Percentiles rank a stretch among this genome's conserved stretches.
phyloP scores from a whole-genome alignment of 2,888 invertebrate species.

The Dynastes tityus region DNA sequence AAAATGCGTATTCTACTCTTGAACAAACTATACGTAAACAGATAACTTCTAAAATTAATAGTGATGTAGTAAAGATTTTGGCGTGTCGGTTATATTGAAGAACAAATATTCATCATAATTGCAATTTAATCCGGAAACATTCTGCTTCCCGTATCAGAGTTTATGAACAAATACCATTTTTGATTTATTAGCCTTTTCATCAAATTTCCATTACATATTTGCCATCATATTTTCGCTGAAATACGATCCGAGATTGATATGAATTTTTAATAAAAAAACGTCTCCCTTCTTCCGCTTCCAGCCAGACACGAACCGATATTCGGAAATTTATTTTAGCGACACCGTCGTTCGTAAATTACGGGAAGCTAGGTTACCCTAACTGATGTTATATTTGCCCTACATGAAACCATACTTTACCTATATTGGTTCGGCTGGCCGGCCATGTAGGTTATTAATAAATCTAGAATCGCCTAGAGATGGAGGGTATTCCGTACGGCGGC shows the following conservation, averaged over 20 bases:
- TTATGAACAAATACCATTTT: slow-evolving; percentile 17
- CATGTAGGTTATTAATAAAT: slow-evolving; percentile 44
- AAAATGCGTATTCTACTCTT: too few species aligned
- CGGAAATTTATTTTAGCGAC: slow-evolving; percentile 45
- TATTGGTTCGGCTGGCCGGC: slow-evolving; percentile 32
- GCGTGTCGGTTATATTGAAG: neutral
- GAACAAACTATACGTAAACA: too few species aligned
- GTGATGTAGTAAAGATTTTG: too few species aligned
- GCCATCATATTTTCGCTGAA: slow-evolving; percentile 37
- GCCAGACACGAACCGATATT: slow-evolving; percentile 32
- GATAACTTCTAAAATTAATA: too few species aligned
- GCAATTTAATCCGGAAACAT: slow-evolving; percentile 1
- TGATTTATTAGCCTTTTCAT: slow-evolving; percentile 38
- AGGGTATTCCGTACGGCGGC: neutral
- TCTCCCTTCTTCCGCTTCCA: slow-evolving; percentile 36
- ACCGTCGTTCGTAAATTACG: slow-evolving; percentile 44
- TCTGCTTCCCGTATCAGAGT: neutral
- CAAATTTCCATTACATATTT: slow-evolving; percentile 42
- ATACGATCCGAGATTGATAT: slow-evolving; percentile 43
- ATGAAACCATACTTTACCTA: slow-evolving; percentile 41
- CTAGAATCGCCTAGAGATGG: slow-evolving; percentile 29
- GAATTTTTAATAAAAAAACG: slow-evolving; percentile 45
- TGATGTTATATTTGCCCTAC: slow-evolving; percentile 37
- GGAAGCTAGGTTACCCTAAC: slow-evolving; percentile 29
- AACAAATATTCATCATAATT: neutral